A percentile compares a stretch with the other conserved stretches of the same genome.
phyloP scores from a whole-genome alignment of 2,797 vertebrate genomes.

The Denticeps clupeoides region DNA sequence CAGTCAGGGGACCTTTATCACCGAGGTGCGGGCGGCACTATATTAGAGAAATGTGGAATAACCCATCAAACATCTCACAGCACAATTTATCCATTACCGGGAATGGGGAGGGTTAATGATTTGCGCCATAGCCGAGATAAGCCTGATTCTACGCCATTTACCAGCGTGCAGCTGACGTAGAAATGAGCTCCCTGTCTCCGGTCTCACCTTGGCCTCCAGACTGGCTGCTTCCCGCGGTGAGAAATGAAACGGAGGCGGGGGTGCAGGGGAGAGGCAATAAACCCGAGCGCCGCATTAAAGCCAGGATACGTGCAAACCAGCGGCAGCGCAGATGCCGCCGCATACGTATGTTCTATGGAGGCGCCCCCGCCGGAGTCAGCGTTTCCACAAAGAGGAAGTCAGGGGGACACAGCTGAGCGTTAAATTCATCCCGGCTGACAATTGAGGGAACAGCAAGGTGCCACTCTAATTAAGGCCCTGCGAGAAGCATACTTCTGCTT shows the following conservation, averaged over 20 bases:
- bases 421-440: conserved; percentile 15
- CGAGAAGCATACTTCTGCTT: too few relatives aligned
- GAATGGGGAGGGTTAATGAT: conserved; percentile 17
- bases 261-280: neutral
- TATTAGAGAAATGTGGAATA: conserved; percentile 9
- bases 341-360: neutral
- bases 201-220: conserved; percentile 5
- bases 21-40: neutral
- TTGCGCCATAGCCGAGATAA: conserved; percentile 17
- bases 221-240: conserved; percentile 7
- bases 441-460: conserved; percentile 13
- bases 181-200: conserved; percentile 8
- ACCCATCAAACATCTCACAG: conserved; percentile 5
- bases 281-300: neutral
- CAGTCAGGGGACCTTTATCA: neutral
- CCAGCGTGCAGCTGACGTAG: neutral
- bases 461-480: conserved; percentile 12
- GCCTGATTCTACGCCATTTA: conserved; percentile 20
- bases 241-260: conserved; percentile 1
- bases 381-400: conserved; percentile 12
- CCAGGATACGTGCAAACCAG: conserved; percentile 6
- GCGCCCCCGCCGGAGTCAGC: conserved; percentile 22
- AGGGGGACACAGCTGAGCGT: conserved; percentile 12
- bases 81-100: conserved; percentile 7
- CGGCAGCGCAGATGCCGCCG: conserved; percentile 4